A percentile compares a stretch with the other conserved stretches of the same genome.
phyloP scores from a whole-genome alignment of 2,888 invertebrate genomes.

The Pammene fasciana region DNA sequence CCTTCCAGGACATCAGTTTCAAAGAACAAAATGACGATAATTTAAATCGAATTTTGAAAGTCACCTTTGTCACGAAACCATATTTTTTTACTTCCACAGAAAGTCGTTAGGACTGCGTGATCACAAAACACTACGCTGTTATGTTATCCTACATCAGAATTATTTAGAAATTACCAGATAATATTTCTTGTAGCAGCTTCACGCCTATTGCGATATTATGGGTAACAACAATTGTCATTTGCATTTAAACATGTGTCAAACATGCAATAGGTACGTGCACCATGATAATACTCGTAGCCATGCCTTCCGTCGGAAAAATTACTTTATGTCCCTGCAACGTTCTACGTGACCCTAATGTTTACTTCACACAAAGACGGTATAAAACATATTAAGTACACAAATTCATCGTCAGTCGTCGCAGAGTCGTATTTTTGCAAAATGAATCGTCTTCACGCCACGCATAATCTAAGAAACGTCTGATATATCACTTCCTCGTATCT shows the following conservation, averaged over 20 bases:
- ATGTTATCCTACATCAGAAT: conserved; percentile 12
- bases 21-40: conserved; percentile 36
- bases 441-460: conserved; percentile 29
- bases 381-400: conserved; percentile 2
- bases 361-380: conserved; percentile 4
- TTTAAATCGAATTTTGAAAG: conserved; percentile 40
- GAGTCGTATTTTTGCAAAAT: conserved; percentile 30
- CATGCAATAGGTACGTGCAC: conserved; percentile 6
- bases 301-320: conserved; percentile 16
- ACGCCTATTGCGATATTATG: conserved; percentile 1
- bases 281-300: conserved; percentile 7
- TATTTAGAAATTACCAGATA: conserved; percentile 12
- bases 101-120: conserved; percentile 16
- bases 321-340: conserved; percentile 21
- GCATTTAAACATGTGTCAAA: conserved; percentile 18
- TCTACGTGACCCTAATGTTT: conserved; percentile 32
- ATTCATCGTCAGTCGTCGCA: background rate
- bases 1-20: conserved; percentile 64
- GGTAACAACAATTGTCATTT: conserved; percentile 11
- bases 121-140: conserved; percentile 8
- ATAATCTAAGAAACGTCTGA: conserved; percentile 37
- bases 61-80: conserved; percentile 37
- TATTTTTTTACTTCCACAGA: conserved; percentile 22
- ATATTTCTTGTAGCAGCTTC: background rate
- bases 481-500: conserved; percentile 38